Conservation (phyloP, 1,140 invertebrate species). For the Brachionus koreanus region DNA sequence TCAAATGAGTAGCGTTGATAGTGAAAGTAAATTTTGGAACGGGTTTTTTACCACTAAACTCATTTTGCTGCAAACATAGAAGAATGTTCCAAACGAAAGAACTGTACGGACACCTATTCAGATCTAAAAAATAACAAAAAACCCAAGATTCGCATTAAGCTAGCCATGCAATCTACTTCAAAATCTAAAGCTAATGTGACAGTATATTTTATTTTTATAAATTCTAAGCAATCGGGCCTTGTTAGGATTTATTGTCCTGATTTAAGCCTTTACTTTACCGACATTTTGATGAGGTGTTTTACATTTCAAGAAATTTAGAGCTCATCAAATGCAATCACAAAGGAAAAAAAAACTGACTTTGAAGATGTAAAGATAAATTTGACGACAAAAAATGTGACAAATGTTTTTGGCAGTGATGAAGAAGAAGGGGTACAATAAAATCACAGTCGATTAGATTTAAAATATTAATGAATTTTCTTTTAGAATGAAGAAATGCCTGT, state of each 20-base stretch:
- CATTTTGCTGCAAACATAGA: not conserved
- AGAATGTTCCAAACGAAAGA: not conserved
- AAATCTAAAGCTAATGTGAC: not conserved
- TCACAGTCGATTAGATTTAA: not conserved
- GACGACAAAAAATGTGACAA: not conserved
- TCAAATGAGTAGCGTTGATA: not conserved
- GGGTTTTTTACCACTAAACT: no score
- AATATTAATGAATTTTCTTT: not conserved
- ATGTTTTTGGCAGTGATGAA: not conserved
- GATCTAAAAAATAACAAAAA: not conserved
- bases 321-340: not conserved
- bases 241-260: not conserved
- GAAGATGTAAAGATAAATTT: not conserved
- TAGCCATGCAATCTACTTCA: not conserved
- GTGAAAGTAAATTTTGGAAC: not conserved
- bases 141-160: not conserved
- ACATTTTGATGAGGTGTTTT: not conserved
- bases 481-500: constrained; percentile 23
- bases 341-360: not conserved
- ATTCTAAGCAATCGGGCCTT: not conserved
- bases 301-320: constrained; percentile 32
- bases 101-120: not conserved
- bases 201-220: constrained; percentile 16
- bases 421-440: not conserved
- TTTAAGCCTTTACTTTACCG: no score